These are phyloP conservation scores for Euura saliciscinereae DNA, from an alignment of 1,140 invertebrate species.

Conservation along the genomic window DNA sequence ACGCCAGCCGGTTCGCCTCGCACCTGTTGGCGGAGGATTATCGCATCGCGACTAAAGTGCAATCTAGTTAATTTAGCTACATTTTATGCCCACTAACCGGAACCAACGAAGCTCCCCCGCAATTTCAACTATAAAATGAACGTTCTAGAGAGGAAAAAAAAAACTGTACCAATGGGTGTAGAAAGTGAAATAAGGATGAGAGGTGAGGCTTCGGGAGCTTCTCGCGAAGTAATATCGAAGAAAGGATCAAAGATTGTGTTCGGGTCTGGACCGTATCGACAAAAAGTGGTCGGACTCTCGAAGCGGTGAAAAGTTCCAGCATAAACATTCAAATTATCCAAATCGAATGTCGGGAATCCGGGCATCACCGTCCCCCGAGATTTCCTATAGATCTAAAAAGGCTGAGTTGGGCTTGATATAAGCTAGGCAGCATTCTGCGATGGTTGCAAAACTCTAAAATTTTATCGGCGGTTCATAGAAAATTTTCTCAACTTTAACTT, in stretches of 20 bases:
- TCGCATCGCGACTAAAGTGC: not conserved
- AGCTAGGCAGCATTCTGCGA: not conserved
- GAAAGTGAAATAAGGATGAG: not conserved
- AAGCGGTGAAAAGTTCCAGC: not conserved
- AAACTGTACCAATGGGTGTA: not conserved
- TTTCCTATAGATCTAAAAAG: not conserved
- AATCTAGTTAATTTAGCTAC: not conserved
- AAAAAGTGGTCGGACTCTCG: not conserved
- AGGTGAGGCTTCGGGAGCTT: too few species aligned
- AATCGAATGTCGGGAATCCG: not conserved
- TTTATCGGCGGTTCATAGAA: constrained; percentile 2
- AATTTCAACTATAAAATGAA: not conserved
- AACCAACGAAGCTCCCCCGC: not conserved
- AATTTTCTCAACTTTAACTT: not conserved
- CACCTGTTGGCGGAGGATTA: not conserved
- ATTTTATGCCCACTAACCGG: not conserved
- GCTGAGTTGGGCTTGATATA: not conserved
- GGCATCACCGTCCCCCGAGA: not conserved
- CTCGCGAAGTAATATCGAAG: too few species aligned
- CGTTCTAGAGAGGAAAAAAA: not conserved
- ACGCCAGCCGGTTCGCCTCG: not conserved
- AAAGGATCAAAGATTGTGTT: not conserved
- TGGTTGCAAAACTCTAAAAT: not conserved
- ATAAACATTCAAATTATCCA: constrained; percentile 2
- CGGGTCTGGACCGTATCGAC: not conserved